A percentile compares a stretch with the other conserved stretches of the same genome.
These are phyloP conservation scores for Prorops nasuta DNA, from an alignment of 1,140 invertebrate species.

Conservation along the genomic window DNA sequence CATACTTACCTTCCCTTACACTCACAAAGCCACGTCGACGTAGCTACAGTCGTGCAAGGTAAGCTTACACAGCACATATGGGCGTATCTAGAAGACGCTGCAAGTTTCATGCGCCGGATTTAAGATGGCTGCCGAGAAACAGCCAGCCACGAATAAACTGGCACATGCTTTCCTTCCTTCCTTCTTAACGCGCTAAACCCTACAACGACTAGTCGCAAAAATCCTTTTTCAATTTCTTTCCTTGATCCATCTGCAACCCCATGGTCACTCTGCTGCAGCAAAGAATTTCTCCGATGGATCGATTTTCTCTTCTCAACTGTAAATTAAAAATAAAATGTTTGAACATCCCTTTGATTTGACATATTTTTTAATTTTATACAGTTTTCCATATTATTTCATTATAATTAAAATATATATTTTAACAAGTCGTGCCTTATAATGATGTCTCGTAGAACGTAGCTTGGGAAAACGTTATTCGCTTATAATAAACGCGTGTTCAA, in stretches of 20 bases:
- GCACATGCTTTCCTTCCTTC: constrained; percentile 31
- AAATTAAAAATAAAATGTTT: not conserved
- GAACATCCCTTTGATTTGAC: not conserved
- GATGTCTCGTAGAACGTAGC: too few relatives aligned
- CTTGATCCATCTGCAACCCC: constrained; percentile 2
- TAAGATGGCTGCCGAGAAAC: constrained; percentile 42
- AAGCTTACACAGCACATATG: constrained; percentile 24
- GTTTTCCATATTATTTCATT: too few relatives aligned
- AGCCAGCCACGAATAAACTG: constrained; percentile 36
- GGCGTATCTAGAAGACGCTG: constrained; percentile 38
- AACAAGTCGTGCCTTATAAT: too few relatives aligned
- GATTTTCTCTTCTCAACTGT: not conserved
- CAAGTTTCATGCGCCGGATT: constrained; percentile 42
- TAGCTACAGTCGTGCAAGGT: too few relatives aligned
- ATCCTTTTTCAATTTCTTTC: constrained; percentile 33
- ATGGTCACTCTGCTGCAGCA: constrained; percentile 19
- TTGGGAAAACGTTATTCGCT: constrained; percentile 14
- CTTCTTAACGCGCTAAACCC: not conserved
- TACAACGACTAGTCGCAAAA: constrained; percentile 11
- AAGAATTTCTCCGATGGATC: not conserved
- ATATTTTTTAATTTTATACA: too few relatives aligned
- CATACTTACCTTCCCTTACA: constrained; percentile 22
- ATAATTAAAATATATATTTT: too few relatives aligned
- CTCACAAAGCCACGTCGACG: too few relatives aligned
- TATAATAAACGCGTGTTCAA: constrained; percentile 16